These are phyloP conservation scores for Petrocephalus zakoni DNA, from an alignment of 2,113 vertebrate genomes.

Conservation along the genomic window DNA sequence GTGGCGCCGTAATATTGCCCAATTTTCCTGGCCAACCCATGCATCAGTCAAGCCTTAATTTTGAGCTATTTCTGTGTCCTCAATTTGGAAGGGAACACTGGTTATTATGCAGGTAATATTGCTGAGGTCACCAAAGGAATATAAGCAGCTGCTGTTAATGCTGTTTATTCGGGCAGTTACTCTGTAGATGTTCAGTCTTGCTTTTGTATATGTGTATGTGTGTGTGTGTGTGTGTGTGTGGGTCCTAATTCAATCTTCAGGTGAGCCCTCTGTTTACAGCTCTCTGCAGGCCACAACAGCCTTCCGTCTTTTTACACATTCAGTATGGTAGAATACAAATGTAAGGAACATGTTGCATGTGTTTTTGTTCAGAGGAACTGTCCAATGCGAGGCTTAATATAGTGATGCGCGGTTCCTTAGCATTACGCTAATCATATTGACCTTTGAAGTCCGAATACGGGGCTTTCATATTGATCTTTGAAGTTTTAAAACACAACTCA, in stretches of 20 bases:
- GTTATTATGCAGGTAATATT: neutral
- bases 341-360: neutral
- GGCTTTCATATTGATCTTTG: slow-evolving; percentile 14
- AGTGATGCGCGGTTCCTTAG: neutral
- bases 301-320: neutral
- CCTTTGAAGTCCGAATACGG: slow-evolving; percentile 5
- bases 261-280: neutral
- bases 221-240: neutral
- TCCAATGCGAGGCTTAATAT: neutral
- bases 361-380: neutral
- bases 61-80: neutral
- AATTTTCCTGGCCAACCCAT: neutral
- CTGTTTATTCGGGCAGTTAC: neutral
- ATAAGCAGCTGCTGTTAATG: neutral
- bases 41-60: neutral
- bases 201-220: neutral
- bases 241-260: neutral
- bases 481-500: slow-evolving; percentile 15
- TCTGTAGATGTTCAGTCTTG: neutral
- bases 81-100: neutral
- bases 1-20: neutral
- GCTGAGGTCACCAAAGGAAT: neutral
- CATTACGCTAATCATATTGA: slow-evolving; percentile 6
- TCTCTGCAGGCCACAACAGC: neutral
- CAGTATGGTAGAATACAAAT: neutral